phyloP scores from a whole-genome alignment of 1,140 invertebrate genomes.

The Matsumurasca onukii region DNA sequence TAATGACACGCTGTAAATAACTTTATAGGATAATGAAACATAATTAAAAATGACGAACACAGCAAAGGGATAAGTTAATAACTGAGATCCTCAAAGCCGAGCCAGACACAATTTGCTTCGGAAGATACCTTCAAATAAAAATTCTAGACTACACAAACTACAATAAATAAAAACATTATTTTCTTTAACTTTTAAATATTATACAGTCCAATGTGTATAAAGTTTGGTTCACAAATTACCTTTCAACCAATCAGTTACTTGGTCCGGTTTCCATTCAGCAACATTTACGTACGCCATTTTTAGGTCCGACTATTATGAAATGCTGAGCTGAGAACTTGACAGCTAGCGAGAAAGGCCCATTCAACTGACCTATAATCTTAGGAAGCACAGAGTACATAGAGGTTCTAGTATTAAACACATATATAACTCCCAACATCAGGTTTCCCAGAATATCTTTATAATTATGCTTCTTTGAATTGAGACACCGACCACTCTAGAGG shows the following conservation, averaged over 20 bases:
- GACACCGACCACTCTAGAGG: too few relatives aligned
- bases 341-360: slow-evolving; percentile 9
- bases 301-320: neutral
- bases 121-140: neutral
- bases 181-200: neutral
- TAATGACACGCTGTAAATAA: too few relatives aligned
- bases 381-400: too few relatives aligned
- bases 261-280: slow-evolving; percentile 88
- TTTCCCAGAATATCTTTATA: too few relatives aligned
- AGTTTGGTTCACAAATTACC: slow-evolving; percentile 54
- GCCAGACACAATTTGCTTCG: neutral
- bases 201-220: neutral
- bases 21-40: too few relatives aligned
- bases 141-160: neutral
- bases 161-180: neutral
- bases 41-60: too few relatives aligned
- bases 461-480: too few relatives aligned
- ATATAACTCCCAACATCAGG: too few relatives aligned
- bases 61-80: too few relatives aligned
- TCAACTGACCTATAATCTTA: too few relatives aligned
- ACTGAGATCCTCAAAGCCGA: neutral
- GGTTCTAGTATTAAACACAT: too few relatives aligned
- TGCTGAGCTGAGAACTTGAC: slow-evolving; percentile 7
- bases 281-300: slow-evolving; percentile 85
- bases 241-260: slow-evolving; percentile 91